Evolutionary conservation across 2,888 invertebrate species (phyloP).

Genomic region (Crematogaster levior): DNA sequence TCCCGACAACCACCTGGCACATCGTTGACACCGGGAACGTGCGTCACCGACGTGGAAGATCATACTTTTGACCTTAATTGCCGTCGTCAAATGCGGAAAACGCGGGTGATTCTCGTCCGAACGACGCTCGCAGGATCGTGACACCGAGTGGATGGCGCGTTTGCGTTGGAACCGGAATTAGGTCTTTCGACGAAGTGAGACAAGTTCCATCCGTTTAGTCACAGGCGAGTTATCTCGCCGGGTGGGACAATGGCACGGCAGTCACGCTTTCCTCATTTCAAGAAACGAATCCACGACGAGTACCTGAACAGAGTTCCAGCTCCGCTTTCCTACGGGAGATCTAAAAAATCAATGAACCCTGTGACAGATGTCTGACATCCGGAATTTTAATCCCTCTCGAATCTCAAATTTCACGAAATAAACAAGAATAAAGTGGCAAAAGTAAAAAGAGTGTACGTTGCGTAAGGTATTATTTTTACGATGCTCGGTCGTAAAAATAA

Average conservation of each 20-base stretch:
- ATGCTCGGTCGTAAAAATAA: not conserved
- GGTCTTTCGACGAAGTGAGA: constrained; percentile 10
- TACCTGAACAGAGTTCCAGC: not conserved
- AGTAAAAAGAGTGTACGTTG: not conserved
- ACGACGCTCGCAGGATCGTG: not conserved
- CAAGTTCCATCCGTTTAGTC: constrained; percentile 2
- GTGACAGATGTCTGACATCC: not conserved
- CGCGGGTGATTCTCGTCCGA: not conserved
- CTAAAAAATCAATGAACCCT: not conserved
- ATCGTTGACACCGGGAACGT: not conserved
- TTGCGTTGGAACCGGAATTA: constrained; percentile 23
- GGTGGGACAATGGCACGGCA: constrained; percentile 10
- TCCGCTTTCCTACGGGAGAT: not conserved
- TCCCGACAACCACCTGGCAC: constrained; percentile 15
- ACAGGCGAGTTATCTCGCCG: constrained; percentile 19
- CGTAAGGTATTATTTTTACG: not conserved
- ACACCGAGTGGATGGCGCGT: not conserved
- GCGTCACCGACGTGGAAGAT: not conserved
- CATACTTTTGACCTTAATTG: constrained; percentile 18
- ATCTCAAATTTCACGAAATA: not conserved
- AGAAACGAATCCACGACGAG: not conserved
- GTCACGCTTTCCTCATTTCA: constrained; percentile 17
- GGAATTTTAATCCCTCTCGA: not conserved
- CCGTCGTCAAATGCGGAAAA: not conserved
- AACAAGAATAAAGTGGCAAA: not conserved